Conservation (phyloP, 2,888 invertebrate genomes). For the Oxycera nigricornis region DNA sequence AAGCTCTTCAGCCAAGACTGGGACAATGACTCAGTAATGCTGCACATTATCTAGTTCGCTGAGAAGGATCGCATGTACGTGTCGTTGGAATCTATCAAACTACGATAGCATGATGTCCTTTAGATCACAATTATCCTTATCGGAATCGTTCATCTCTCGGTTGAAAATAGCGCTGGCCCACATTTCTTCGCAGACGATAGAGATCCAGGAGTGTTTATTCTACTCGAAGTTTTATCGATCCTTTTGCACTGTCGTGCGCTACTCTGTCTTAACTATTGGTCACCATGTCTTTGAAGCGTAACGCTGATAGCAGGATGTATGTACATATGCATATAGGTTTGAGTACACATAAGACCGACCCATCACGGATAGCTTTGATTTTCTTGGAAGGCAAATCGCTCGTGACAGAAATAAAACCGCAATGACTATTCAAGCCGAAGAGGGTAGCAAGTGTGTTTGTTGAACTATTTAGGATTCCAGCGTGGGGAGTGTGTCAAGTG, state of each 20-base stretch:
- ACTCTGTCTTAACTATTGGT: not conserved
- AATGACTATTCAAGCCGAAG: not conserved
- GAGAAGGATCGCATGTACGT: not conserved
- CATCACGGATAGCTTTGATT: not conserved
- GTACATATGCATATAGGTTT: not conserved
- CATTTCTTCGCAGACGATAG: not conserved
- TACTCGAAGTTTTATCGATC: constrained; percentile 8
- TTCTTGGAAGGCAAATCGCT: not conserved
- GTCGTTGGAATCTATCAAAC: not conserved
- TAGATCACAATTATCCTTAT: constrained; percentile 24
- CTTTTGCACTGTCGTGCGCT: not conserved
- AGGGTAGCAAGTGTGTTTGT: not conserved
- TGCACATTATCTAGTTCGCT: not conserved
- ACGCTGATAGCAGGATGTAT: not conserved
- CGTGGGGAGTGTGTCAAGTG: constrained; percentile 12
- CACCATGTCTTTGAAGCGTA: not conserved
- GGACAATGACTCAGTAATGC: not conserved
- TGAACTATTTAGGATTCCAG: not conserved
- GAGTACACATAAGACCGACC: not conserved
- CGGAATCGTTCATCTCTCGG: constrained; percentile 1
- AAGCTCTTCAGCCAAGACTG: not conserved
- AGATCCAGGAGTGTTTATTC: not conserved
- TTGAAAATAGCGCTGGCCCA: not conserved
- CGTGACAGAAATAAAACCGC: constrained; percentile 12
- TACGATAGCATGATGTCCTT: constrained; percentile 10